Base-by-base conservation (phyloP, 2,797 vertebrate species). In the Onychomys leucogaster region DNA sequence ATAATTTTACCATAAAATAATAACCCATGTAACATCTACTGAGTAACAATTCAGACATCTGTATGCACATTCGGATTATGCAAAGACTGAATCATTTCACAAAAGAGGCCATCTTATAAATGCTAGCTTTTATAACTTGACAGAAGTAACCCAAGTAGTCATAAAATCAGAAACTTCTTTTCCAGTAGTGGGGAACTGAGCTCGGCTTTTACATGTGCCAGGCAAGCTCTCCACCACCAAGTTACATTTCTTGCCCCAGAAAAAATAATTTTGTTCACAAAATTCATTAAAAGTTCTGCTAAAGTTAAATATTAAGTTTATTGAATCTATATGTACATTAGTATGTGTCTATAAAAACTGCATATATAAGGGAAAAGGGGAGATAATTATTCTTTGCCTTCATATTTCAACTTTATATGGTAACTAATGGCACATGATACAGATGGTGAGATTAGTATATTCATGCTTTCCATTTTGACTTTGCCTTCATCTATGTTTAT, bases 111-210 rank as follows among this genome's bases (percentile, higher is more conserved):
- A 88, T 29, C 46, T 67, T 81, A 76, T 73, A 37, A 49, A 27
- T 52, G 41, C 27, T 71, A 87, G 46, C 27, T 91, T 96, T 89
- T 85, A 80, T 25, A 75, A 25, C 65, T 83, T 89, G 69, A 75
- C 57, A 91, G 52, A 73, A 95, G 57, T 91, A 52, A 89, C 55
- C 78, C 57, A 93, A 96, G 85, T 67, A 89, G 89, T 65, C 77
- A 94, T 12, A 76, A 34, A 55, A 88, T 90, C 46, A 92, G 81
- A 61, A 76, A 17, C 7, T 61, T 27, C 10, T 76, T 43, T 76
- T 19, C 87, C 76, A 43, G 17, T 6, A 25, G 19, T 34, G 4
- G 37, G 71, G 19, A 29, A 16, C 19, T 2, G 4, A 63, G 52
- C 71, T 75, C 32, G 27, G 63, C 21, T 67, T 52, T 49, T 29